Evolutionary conservation across 1,140 invertebrate genomes (phyloP), one percentile per base, ranked within the genome.

Genomic region (Halesus radiatus): DNA sequence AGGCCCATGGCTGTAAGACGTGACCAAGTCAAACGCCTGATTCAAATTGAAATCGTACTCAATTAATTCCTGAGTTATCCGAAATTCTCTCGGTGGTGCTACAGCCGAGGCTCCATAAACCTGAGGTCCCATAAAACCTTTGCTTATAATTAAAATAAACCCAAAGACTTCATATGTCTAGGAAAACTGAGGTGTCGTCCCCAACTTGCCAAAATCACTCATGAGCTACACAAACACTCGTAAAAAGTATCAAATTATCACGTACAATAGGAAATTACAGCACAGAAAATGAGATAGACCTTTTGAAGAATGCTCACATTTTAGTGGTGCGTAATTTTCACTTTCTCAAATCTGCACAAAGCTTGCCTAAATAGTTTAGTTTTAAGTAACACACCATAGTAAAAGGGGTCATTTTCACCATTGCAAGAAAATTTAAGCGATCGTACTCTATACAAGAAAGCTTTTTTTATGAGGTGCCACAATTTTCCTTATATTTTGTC

Each of bases 121-220:
- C 75, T 68, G 75, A 58, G 52, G 75, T 56, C 56, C 76, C 75
- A 83, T 83, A 83, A 83, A 83, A 76, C 79, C 76, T 79, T 83
- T 80, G 82, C 76, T 80, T 83, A 83, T 83, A 83, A 83, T 83
- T 83, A 83, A 83, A 83, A 83, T 76, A 72, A 78, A 78, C 82
- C 78, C 78, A 37, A 75, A 75, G 72, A 56, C 72, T 75, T 58
- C 54, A 56, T 58, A 75, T n/a, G 60, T 72, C 72, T 56, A 58
- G 52, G 5, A 75, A 29, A 54, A n/a, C 23, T 72, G 37, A 75
- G 54, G 53, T 56, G 29, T 32, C 29, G n/a, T 58, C 72, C 26
- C 3, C 23, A 32, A 26, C 18, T 3, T 20, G 18, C 20, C 8
- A 18, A 52, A 72, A 72, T 20, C 37, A n/a, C 3, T 26, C 22